Evolutionary conservation across 2,888 invertebrate genomes (phyloP).

Genomic region (Globia sparganii): DNA sequence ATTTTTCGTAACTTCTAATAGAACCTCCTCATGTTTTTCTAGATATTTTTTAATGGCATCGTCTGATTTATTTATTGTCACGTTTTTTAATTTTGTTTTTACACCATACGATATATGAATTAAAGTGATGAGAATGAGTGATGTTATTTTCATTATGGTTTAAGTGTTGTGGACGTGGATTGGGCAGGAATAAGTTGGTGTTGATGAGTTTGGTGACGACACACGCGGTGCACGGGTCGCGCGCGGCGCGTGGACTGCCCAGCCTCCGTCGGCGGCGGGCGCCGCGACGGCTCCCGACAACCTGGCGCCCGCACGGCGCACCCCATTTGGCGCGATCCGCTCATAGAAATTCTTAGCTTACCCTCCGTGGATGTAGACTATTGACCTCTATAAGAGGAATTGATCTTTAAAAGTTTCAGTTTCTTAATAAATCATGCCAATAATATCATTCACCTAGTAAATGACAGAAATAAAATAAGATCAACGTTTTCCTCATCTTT

Average conservation of each 20-base stretch:
- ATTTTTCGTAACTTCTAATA: constrained; percentile 73
- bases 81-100: constrained; percentile 69
- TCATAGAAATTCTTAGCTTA: constrained; percentile 34
- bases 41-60: constrained; percentile 79
- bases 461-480: not conserved
- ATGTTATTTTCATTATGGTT: constrained; percentile 53
- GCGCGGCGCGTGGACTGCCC: constrained; percentile 62
- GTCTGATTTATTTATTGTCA: constrained; percentile 66
- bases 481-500: not conserved
- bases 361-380: constrained; percentile 26
- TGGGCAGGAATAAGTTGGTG: not conserved
- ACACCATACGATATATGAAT: constrained; percentile 48
- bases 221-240: constrained; percentile 58
- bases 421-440: constrained; percentile 1
- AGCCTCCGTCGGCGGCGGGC: constrained; percentile 59
- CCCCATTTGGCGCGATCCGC: constrained; percentile 56
- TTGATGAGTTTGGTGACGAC: constrained; percentile 1
- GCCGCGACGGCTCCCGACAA: constrained; percentile 71
- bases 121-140: constrained; percentile 45
- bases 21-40: constrained; percentile 77
- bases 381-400: constrained; percentile 33
- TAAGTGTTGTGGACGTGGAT: constrained; percentile 15
- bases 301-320: constrained; percentile 77
- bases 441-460: not conserved
- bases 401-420: constrained; percentile 1